Evolutionary conservation across 2,797 vertebrate genomes (phyloP).

Genomic region (Phoxinus dragarum): DNA sequence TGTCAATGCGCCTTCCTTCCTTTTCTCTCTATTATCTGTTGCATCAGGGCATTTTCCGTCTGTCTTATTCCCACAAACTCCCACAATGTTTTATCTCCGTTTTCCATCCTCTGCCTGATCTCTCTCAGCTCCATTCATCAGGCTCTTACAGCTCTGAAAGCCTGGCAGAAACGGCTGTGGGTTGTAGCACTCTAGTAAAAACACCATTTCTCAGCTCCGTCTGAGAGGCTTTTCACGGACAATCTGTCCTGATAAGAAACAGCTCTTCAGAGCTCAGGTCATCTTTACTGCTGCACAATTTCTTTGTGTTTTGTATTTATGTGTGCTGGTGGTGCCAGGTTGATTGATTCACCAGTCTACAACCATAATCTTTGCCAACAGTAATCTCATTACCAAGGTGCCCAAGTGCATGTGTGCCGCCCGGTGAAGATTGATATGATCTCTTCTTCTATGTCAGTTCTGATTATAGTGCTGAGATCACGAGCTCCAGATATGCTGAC

Average conservation of each 20-base stretch:
- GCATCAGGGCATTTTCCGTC: constrained; percentile 1
- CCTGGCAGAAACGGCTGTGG: neutral
- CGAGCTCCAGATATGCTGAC: neutral
- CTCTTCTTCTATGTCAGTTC: neutral
- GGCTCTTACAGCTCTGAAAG: constrained; percentile 23
- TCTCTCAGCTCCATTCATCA: constrained; percentile 21
- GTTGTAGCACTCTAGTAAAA: constrained; percentile 19
- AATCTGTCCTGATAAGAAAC: constrained; percentile 20
- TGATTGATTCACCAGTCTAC: constrained; percentile 7
- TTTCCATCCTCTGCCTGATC: constrained; percentile 18
- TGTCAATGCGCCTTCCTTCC: neutral
- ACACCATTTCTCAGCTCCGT: neutral
- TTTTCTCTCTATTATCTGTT: constrained; percentile 12
- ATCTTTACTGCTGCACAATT: neutral
- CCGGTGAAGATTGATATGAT: constrained; percentile 23
- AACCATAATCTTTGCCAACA: neutral
- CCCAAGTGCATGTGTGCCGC: constrained; percentile 5
- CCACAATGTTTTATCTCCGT: constrained; percentile 19
- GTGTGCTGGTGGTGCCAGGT: neutral
- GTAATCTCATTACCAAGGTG: constrained; percentile 40
- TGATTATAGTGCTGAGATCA: constrained; percentile 26
- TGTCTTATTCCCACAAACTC: constrained; percentile 34
- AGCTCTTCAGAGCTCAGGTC: constrained; percentile 14
- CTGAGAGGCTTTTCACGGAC: neutral
- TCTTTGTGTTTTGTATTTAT: constrained; percentile 11